phyloP scores from a whole-genome alignment of 2,797 vertebrate species.

The Cynodonichthys magdalenae region DNA sequence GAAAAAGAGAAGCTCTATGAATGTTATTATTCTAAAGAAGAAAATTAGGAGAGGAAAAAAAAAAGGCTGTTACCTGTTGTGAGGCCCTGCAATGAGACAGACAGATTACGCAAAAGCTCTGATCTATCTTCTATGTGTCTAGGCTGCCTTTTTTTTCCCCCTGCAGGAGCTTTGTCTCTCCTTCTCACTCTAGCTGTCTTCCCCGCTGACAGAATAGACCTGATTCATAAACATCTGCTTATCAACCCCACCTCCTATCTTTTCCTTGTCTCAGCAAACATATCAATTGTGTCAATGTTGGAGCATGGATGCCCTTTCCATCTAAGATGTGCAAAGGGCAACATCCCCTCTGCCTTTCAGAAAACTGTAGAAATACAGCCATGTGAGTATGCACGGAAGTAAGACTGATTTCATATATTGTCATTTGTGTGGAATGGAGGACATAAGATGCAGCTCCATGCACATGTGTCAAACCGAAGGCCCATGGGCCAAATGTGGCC shows the following conservation, averaged over 20 bases:
- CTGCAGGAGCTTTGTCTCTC: conserved; percentile 52
- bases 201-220: conserved; percentile 56
- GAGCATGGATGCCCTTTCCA: conserved; percentile 73
- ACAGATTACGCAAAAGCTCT: conserved; percentile 41
- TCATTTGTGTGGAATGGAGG: neutral
- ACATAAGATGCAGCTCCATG: neutral
- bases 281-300: conserved; percentile 81
- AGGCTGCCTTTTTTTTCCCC: conserved; percentile 32
- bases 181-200: conserved; percentile 48
- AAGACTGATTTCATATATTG: neutral
- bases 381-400: conserved; percentile 10
- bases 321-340: conserved; percentile 78
- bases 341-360: conserved; percentile 37
- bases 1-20: neutral
- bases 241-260: conserved; percentile 63
- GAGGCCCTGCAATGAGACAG: conserved; percentile 39
- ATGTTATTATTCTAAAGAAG: conserved; percentile 26
- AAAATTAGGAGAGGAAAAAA: conserved; percentile 26
- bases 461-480: neutral
- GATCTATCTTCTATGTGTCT: conserved; percentile 44
- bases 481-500: too few relatives aligned
- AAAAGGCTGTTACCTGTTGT: conserved; percentile 65
- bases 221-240: conserved; percentile 72
- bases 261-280: conserved; percentile 76
- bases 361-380: conserved; percentile 59